Conservation (phyloP, 2,113 vertebrate genomes). For the Tetrao urogallus region DNA sequence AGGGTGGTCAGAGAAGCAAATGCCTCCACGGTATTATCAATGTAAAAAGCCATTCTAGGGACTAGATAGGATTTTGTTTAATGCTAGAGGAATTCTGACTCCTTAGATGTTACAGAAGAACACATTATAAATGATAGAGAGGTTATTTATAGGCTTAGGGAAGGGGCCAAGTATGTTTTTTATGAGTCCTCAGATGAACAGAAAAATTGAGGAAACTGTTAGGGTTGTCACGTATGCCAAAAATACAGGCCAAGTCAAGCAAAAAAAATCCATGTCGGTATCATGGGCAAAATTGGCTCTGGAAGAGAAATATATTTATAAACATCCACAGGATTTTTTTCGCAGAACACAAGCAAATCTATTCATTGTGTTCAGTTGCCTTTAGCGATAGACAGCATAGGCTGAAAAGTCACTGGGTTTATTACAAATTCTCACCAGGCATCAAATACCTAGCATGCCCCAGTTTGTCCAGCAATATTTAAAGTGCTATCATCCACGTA, state of each 20-base stretch:
- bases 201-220: neutral
- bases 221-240: neutral
- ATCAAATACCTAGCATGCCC: neutral
- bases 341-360: neutral
- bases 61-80: conserved; percentile 44
- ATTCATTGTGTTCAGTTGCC: neutral
- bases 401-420: neutral
- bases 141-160: neutral
- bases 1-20: conserved; percentile 19
- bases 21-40: conserved; percentile 9
- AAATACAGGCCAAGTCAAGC: neutral
- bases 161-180: neutral
- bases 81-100: conserved; percentile 42
- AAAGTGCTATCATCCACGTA: neutral
- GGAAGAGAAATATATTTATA: neutral
- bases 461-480: neutral
- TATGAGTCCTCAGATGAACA: neutral
- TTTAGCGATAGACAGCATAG: neutral
- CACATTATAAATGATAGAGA: neutral
- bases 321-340: neutral
- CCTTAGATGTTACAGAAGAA: conserved; percentile 37
- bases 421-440: neutral
- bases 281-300: neutral
- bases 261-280: neutral
- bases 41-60: conserved; percentile 13